phyloP scores from a whole-genome alignment of 2,888 invertebrate species.

The Phalera bucephala region DNA sequence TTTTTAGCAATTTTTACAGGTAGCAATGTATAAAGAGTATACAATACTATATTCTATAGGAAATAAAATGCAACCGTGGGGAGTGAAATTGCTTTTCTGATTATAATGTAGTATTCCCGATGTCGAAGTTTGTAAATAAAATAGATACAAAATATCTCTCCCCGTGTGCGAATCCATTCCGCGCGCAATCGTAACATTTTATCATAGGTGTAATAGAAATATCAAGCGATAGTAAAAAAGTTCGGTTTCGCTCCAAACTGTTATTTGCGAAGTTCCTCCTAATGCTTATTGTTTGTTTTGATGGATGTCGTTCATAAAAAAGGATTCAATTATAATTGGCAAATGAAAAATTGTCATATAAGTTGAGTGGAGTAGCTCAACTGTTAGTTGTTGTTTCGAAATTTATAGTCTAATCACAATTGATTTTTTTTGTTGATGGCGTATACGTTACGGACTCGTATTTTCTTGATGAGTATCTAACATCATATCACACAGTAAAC shows the following conservation, averaged over 20 bases:
- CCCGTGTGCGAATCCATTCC: constrained; percentile 42
- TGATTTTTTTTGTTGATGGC: no score
- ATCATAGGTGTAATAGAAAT: constrained; percentile 80
- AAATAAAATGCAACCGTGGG: constrained; percentile 36
- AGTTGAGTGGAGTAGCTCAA: no score
- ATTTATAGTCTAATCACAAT: no score
- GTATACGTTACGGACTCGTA: no score
- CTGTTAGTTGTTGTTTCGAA: no score
- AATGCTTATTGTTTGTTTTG: constrained; percentile 64
- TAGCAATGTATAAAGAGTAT: constrained; percentile 1
- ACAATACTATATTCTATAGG: constrained; percentile 7
- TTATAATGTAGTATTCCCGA: constrained; percentile 61
- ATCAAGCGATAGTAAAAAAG: constrained; percentile 71
- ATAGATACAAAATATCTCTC: constrained; percentile 68
- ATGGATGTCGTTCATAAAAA: constrained; percentile 41
- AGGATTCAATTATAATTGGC: constrained; percentile 33
- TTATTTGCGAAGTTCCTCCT: constrained; percentile 62
- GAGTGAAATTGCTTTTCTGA: constrained; percentile 54
- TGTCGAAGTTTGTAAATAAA: constrained; percentile 78
- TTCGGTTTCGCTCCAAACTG: constrained; percentile 45
- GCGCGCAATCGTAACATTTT: constrained; percentile 67
- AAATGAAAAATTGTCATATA: constrained; percentile 9
- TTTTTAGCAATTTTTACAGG: constrained; percentile 6
- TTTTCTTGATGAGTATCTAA: no score
- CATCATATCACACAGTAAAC: no score